Percentiles rank a stretch among this genome's conserved stretches.
These are phyloP conservation scores for Lamellibrachia satsuma DNA, from an alignment of 2,888 invertebrate species.

Conservation along the genomic window DNA sequence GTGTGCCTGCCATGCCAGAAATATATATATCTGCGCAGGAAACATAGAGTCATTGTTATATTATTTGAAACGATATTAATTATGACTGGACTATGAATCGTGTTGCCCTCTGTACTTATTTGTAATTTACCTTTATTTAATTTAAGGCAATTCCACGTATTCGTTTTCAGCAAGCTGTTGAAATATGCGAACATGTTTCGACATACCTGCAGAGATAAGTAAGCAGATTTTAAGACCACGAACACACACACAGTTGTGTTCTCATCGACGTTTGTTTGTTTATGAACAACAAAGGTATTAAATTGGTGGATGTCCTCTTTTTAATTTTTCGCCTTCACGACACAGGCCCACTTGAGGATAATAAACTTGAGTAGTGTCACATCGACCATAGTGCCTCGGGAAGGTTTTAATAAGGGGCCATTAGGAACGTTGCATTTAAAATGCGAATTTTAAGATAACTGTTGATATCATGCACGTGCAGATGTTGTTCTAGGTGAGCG, in stretches of 20 bases:
- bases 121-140: no score
- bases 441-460: not conserved
- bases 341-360: not conserved
- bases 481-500: not conserved
- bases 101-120: no score
- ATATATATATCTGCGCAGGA: not conserved
- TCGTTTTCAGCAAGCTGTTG: no score
- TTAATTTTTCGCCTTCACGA: not conserved
- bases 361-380: not conserved
- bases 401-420: not conserved
- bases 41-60: not conserved
- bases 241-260: not conserved
- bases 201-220: not conserved
- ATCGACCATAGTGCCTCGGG: not conserved
- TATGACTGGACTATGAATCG: no score
- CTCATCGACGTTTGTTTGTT: not conserved
- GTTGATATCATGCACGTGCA: not conserved
- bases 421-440: not conserved
- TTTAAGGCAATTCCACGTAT: no score
- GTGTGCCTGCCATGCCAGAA: not conserved
- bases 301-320: not conserved
- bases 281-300: not conserved
- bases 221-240: not conserved
- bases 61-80: no score
- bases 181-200: not conserved